Base-by-base conservation (phyloP, 2,888 invertebrate species). In the Sceliomorpha sp. region DNA sequence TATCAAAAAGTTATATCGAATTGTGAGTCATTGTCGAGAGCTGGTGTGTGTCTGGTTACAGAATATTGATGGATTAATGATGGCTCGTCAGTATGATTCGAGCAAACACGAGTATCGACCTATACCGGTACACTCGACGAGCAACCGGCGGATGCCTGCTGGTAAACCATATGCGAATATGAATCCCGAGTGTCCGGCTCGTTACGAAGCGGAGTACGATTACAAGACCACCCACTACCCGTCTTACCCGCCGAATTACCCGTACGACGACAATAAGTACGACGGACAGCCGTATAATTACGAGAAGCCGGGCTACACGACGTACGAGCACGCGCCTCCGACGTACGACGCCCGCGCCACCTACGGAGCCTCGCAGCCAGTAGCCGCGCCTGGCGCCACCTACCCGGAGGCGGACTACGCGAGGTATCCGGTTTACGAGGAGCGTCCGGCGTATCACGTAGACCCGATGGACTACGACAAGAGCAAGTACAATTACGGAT, bases 21-120 rank as follows among this genome's bases (percentile, higher is more conserved):
- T 64, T 74, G 80, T 82, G 82, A 83, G 84, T 86, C 79, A 86
- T 85, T 87, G 85, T 82, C 87, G 86, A 83, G 86, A 82, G 84
- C 82, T 84, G 85, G 84, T 86, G 86, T 86, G 86, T 87, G 85
- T 88, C 88, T 88, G 87, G 87, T 88, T 88, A 76, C 88, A 88
- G 88, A 88, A 87, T 78, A 88, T 88, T 83, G 88, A 88, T 83
- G 87, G 88, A 76, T 84, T 88, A 80, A 86, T 88, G 87, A 87
- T 88, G 87, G 85, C 88, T 71, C 88, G 88, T 84, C 88, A 87
- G 83, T 75, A 85, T 86, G 88, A 88, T 73, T 79, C 83, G 80
- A 82, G 81, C 80, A 87, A 87, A 78, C 82, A 82, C 82, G 82
- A 78, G 81, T 87, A 87, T 79, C 87, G 86, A 51, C 87, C 84